These are phyloP conservation scores for Myotis yumanensis DNA, from an alignment of 2,113 vertebrate genomes.

Conservation along the genomic window DNA sequence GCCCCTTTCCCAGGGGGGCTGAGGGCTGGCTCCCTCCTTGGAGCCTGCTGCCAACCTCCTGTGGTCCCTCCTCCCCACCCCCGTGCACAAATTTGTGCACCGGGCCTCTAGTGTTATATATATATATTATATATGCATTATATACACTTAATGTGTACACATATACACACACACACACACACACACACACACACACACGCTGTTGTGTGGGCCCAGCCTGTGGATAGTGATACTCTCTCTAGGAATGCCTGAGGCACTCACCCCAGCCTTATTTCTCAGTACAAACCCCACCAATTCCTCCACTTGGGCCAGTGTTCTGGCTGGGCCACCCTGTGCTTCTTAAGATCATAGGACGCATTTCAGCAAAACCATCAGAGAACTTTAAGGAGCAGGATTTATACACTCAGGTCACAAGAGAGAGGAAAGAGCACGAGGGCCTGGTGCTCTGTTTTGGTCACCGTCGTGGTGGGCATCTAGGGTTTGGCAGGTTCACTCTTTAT, in stretches of 20 bases:
- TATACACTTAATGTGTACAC: no score
- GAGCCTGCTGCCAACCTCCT: no score
- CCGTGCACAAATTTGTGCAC: no score
- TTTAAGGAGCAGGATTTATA: background rate
- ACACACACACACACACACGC: rapidly evolving
- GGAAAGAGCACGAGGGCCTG: rapidly evolving
- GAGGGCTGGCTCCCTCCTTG: no score
- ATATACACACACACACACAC: no score
- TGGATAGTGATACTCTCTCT: background rate
- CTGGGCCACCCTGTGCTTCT: background rate
- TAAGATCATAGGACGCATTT: background rate
- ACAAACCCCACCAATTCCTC: background rate
- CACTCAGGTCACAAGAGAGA: background rate
- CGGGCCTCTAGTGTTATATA: background rate
- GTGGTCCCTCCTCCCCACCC: no score
- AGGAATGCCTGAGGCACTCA: background rate
- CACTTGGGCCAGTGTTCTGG: background rate
- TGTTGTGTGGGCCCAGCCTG: background rate
- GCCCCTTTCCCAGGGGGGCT: no score
- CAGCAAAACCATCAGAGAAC: background rate
- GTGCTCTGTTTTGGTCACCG: background rate
- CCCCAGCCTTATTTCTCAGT: background rate
- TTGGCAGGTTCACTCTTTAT: background rate
- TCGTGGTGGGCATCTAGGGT: background rate
- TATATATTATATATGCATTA: rapidly evolving